Percentiles rank a stretch among this genome's conserved stretches.
These are phyloP conservation scores for Clanis bilineata DNA, from an alignment of 2,888 invertebrate genomes.

Conservation along the genomic window DNA sequence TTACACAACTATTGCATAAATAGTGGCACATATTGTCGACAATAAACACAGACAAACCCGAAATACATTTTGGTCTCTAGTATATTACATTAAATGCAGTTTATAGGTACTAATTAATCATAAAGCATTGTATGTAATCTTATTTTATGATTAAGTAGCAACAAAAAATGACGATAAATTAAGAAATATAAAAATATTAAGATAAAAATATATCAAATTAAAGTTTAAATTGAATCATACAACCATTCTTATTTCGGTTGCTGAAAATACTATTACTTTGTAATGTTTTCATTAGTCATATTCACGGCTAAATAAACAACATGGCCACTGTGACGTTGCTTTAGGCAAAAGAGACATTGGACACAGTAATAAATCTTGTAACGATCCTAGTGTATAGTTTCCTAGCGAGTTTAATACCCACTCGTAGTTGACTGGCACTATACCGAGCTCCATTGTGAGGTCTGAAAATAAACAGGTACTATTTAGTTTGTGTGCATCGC, in stretches of 20 bases:
- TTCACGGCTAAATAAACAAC: slow-evolving; percentile 45
- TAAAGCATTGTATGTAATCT: not conserved
- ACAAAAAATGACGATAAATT: not conserved
- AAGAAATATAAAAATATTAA: too few species aligned
- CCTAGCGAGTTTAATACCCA: slow-evolving; percentile 78
- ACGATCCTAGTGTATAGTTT: slow-evolving; percentile 51
- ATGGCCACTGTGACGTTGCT: slow-evolving; percentile 53
- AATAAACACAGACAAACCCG: not conserved
- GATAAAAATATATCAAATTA: not conserved
- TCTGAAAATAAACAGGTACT: slow-evolving; percentile 47
- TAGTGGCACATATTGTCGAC: not conserved
- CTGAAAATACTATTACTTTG: too few species aligned
- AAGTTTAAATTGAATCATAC: not conserved
- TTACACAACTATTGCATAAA: not conserved
- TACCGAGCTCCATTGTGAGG: slow-evolving; percentile 57
- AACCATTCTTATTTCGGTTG: not conserved
- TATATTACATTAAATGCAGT: not conserved
- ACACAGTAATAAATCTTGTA: slow-evolving; percentile 61
- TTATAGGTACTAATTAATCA: not conserved
- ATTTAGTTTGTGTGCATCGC: not conserved
- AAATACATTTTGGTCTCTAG: not conserved
- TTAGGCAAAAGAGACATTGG: slow-evolving; percentile 52
- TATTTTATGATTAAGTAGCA: not conserved
- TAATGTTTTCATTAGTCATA: slow-evolving; percentile 31
- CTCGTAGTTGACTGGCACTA: slow-evolving; percentile 74